Evolutionary conservation across 2,113 vertebrate genomes (phyloP), one percentile per base, ranked within the genome.

Genomic region (Pholis gunnellus): DNA sequence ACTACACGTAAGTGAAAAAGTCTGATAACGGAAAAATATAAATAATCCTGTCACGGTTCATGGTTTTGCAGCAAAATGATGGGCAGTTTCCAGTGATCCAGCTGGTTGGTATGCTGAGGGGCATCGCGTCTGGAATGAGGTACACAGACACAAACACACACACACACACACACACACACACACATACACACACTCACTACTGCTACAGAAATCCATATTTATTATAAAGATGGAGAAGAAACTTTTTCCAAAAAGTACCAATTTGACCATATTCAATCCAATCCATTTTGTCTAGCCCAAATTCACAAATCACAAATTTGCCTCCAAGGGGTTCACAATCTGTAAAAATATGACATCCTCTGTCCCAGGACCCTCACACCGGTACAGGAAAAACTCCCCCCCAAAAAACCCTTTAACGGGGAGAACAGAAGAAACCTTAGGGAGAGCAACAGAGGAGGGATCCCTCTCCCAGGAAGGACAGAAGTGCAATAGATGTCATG

Each of bases 21-120:
- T 38, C 36, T 70, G 57, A 83, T 85, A 63, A 78, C 2, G 0
- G 42, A 67, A 85, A 84, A 81, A 67, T 69, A 68, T 78, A 85
- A 82, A 57, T 81, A 79, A 86, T 85, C 29, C 46, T 81, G 46
- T 89, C 78, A 75, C 3, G 34, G 38, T 78, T 87, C 11, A 3
- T 85, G 71, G 56, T 82, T 88, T 78, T 92, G 29, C 95, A 99
- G 98, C 97, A 99, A 96, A 98, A 99, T 0, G 98, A 99, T 0
- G 98, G 98, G 22, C 98, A 99, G 95, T 99, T 99, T 92, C 97
- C 97, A 0, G 96, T 98, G 76, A 99, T 99, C 93, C 98, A 99
- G 95, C 95, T 99, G 91, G 96, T 99, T 88, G 98, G 98, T 2
- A 99, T 99, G 97, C 94, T 99, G 90, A 93, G 98, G 78, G 98